Percentiles rank a stretch among this genome's conserved stretches.
These are phyloP conservation scores for Gasteruption jaculator DNA, from an alignment of 2,888 invertebrate species.

Conservation along the genomic window DNA sequence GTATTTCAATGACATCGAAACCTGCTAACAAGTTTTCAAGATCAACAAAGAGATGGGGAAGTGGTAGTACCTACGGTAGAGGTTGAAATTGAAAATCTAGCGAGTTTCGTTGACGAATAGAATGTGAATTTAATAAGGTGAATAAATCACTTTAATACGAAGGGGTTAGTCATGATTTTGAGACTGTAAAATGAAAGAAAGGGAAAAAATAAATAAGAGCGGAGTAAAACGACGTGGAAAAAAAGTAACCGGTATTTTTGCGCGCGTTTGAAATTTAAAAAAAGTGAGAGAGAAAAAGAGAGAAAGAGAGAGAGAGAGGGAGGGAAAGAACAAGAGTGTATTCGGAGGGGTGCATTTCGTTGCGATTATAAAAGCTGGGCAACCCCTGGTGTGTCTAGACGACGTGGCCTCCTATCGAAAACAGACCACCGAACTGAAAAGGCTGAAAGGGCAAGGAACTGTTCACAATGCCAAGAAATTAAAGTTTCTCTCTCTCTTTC, in stretches of 20 bases:
- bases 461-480: slow-evolving; percentile 48
- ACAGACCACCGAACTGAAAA: slow-evolving; percentile 48
- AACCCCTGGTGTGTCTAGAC: slow-evolving; percentile 43
- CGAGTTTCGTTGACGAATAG: no score
- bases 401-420: slow-evolving; percentile 47
- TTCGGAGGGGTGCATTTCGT: slow-evolving; percentile 49
- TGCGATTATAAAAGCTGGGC: slow-evolving; percentile 47
- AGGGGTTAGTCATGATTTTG: no score
- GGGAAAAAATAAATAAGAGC: slow-evolving; percentile 17
- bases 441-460: slow-evolving; percentile 48
- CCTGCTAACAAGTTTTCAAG: no score
- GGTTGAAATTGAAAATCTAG: no score
- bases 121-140: slow-evolving; percentile 46
- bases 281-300: slow-evolving; percentile 13
- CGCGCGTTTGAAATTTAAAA: slow-evolving; percentile 5
- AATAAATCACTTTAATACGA: slow-evolving; percentile 46
- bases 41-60: no score
- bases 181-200: slow-evolving; percentile 19
- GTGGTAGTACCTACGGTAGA: no score
- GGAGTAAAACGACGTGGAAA: slow-evolving; percentile 8
- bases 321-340: slow-evolving; percentile 42
- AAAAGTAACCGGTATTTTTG: not conserved
- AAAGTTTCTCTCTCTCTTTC: slow-evolving; percentile 42
- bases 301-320: slow-evolving; percentile 17
- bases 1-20: no score